Percentiles rank a stretch among this genome's conserved stretches.
These are phyloP conservation scores for Lucilia cuprina DNA, from an alignment of 1,140 invertebrate genomes.

Conservation along the genomic window DNA sequence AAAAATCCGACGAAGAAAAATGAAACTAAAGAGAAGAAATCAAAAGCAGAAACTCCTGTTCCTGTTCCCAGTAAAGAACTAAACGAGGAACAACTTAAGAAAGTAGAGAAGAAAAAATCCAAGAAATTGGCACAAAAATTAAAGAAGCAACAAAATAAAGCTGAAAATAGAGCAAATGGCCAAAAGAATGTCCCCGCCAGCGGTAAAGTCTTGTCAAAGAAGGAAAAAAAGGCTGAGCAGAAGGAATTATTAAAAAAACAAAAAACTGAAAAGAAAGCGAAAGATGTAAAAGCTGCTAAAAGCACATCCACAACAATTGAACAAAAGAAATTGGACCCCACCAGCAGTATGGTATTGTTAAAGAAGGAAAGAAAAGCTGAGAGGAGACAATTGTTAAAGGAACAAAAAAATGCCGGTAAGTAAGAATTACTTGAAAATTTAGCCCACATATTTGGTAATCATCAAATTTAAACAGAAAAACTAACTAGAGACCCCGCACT, in stretches of 20 bases:
- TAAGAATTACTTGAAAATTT: constrained; percentile 35
- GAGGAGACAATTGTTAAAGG: background rate
- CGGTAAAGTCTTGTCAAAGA: background rate
- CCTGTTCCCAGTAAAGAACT: constrained; percentile 35
- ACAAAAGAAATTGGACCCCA: background rate
- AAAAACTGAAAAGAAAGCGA: background rate
- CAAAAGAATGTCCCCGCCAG: background rate
- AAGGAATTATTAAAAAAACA: background rate
- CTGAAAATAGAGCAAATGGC: background rate
- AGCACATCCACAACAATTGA: too few relatives aligned
- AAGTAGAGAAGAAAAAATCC: constrained; percentile 56
- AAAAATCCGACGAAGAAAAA: background rate
- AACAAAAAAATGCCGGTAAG: background rate
- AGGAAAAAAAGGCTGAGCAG: background rate
- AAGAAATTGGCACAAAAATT: constrained; percentile 56
- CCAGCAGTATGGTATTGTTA: background rate
- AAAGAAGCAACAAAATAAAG: constrained; percentile 47
- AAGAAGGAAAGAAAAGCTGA: background rate
- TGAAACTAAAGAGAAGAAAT: background rate
- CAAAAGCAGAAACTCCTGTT: background rate
- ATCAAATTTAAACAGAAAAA: constrained; percentile 32
- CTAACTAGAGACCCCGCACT: constrained; percentile 43
- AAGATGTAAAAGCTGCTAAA: too few relatives aligned
- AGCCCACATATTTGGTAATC: background rate
- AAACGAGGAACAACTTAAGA: constrained; percentile 44